A percentile compares a stretch with the other conserved stretches of the same genome.
Evolutionary conservation across 2,888 invertebrate species (phyloP).

Genomic region (Melanostoma mellinum): DNA sequence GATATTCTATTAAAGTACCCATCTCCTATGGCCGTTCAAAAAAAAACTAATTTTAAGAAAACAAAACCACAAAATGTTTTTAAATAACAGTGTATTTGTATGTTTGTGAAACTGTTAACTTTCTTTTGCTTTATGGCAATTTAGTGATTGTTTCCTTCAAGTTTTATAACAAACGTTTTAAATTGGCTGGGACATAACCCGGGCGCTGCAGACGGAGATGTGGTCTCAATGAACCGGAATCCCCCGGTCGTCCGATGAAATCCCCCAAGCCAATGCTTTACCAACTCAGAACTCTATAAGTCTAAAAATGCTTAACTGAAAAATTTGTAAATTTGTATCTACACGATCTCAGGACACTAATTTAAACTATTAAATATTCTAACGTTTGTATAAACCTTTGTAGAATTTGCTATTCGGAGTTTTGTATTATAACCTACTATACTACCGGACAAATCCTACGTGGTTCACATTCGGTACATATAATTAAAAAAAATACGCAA

Average conservation of each 20-base stretch:
- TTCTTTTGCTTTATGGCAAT: slow-evolving; percentile 1
- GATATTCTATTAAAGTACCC: neutral
- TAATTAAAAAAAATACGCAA: neutral
- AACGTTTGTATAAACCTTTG: neutral
- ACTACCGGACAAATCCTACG: neutral
- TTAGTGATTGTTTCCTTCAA: neutral
- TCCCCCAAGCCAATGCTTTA: slow-evolving; percentile 10
- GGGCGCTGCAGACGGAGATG: slow-evolving; percentile 3
- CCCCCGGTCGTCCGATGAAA: slow-evolving; percentile 3
- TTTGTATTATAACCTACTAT: neutral
- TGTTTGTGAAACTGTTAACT: neutral
- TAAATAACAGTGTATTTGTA: neutral
- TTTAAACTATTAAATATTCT: neutral
- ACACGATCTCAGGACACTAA: neutral
- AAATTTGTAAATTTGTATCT: neutral
- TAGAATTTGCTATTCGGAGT: neutral
- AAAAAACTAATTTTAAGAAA: neutral
- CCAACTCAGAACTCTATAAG: slow-evolving; percentile 2
- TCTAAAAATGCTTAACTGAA: slow-evolving; percentile 4
- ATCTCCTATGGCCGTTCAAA: slow-evolving; percentile 11
- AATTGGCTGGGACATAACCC: slow-evolving; percentile 4
- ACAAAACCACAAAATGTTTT: neutral
- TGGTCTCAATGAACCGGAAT: neutral
- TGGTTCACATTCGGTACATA: neutral
- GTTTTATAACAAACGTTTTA: slow-evolving; percentile 3